Evolutionary conservation across 2,888 invertebrate genomes (phyloP).

Genomic region (Troides oblongomaculatus): DNA sequence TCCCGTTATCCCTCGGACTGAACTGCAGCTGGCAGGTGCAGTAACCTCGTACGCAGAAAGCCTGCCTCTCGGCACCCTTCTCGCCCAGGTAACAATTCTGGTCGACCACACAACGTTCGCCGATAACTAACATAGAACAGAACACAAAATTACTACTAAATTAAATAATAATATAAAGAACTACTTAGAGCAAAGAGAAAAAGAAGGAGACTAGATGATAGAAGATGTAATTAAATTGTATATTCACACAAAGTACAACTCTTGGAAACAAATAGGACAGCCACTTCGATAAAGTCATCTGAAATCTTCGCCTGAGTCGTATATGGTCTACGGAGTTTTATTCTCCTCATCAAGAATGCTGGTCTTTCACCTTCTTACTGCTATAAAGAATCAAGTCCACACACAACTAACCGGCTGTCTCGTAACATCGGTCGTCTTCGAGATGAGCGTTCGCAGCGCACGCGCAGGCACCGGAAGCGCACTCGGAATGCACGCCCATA

Average conservation of each 20-base stretch:
- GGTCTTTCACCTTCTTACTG: not conserved
- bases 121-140: slow-evolving; percentile 56
- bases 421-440: slow-evolving; percentile 69
- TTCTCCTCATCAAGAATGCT: no score
- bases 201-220: no score
- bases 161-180: no score
- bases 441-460: slow-evolving; percentile 64
- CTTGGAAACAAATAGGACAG: no score
- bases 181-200: no score
- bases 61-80: slow-evolving; percentile 52
- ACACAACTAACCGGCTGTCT: slow-evolving; percentile 59
- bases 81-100: slow-evolving; percentile 70
- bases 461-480: slow-evolving; percentile 54
- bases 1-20: slow-evolving; percentile 72
- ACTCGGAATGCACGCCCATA: slow-evolving; percentile 68
- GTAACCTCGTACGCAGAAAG: slow-evolving; percentile 70
- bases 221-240: no score
- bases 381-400: not conserved
- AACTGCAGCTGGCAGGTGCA: slow-evolving; percentile 70
- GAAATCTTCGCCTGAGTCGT: no score
- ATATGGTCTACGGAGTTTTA: no score
- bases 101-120: slow-evolving; percentile 66
- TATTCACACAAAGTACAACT: no score
- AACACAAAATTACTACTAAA: no score
- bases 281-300: no score